phyloP scores from a whole-genome alignment of 2,888 invertebrate species.

The Leptopilina myrica region DNA sequence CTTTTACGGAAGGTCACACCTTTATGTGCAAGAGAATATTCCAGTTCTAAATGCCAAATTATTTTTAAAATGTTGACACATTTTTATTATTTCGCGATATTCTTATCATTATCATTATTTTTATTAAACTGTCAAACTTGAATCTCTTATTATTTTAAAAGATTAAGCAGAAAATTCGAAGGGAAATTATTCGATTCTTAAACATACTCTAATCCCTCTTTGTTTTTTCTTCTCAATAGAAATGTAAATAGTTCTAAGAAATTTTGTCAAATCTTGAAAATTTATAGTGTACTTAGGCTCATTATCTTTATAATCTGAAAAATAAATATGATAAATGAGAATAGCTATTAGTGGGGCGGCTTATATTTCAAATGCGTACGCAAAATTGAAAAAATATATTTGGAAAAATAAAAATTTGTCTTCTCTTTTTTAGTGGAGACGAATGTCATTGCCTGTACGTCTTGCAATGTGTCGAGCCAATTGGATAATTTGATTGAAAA shows the following conservation, averaged over 20 bases:
- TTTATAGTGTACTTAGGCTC: not conserved
- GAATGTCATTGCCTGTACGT: slow-evolving; percentile 80
- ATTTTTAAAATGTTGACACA: not conserved
- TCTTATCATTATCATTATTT: no score
- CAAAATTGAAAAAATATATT: not conserved
- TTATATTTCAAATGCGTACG: not conserved
- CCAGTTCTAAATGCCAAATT: not conserved
- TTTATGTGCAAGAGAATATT: not conserved
- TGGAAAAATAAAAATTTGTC: not conserved
- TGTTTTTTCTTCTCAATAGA: no score
- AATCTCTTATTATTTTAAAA: not conserved
- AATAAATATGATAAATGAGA: not conserved
- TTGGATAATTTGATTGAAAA: slow-evolving; percentile 88
- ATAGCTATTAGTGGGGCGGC: no score
- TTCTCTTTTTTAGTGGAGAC: slow-evolving; percentile 40
- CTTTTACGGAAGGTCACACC: slow-evolving; percentile 9
- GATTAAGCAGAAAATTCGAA: no score
- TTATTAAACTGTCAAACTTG: no score
- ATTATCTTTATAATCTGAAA: not conserved
- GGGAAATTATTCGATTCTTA: no score
- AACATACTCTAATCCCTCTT: no score
- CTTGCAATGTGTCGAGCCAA: slow-evolving; percentile 86
- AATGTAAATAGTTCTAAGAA: no score
- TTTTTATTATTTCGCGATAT: not conserved
- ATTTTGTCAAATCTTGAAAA: no score